Conservation (phyloP, 2,797 vertebrate species). For the Chanos chanos region DNA sequence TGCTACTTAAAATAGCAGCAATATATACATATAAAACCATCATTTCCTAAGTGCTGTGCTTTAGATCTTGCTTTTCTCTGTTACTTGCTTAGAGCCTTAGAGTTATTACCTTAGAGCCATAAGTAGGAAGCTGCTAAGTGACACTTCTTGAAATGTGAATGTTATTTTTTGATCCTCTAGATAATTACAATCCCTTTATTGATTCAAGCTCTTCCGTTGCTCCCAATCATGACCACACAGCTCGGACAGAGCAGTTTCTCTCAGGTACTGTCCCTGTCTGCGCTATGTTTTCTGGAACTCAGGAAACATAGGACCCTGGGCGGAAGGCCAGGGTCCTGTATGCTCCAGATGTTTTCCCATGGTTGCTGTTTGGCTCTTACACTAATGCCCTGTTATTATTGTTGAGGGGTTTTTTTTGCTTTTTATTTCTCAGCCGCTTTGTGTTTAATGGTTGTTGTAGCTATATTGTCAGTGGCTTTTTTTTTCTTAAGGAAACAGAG, state of each 20-base stretch:
- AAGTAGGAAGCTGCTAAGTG: too few relatives aligned
- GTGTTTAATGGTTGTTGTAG: background rate
- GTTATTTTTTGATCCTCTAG: constrained; percentile 64
- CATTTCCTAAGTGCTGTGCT: constrained; percentile 18
- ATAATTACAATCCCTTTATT: constrained; percentile 75
- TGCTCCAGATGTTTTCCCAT: background rate
- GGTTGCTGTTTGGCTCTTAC: background rate
- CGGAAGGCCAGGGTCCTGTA: constrained; percentile 2
- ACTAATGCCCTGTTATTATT: background rate
- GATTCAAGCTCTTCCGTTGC: constrained; percentile 66
- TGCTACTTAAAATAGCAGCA: too few relatives aligned
- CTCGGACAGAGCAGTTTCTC: constrained; percentile 56
- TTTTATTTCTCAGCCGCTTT: background rate
- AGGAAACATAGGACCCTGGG: constrained; percentile 49
- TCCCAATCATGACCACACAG: constrained; percentile 64
- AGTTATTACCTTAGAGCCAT: constrained; percentile 26
- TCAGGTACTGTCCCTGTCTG: constrained; percentile 66
- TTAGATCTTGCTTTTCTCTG: constrained; percentile 1
- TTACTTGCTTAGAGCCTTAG: constrained; percentile 3
- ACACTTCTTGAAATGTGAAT: constrained; percentile 52
- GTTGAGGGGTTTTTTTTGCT: background rate
- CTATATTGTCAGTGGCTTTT: background rate
- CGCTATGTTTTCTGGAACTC: constrained; percentile 34
- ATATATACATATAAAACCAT: too few relatives aligned
- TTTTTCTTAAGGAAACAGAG: background rate